Evolutionary conservation across 2,113 vertebrate genomes (phyloP).

Genomic region (Tenebrosternarchus preto): DNA sequence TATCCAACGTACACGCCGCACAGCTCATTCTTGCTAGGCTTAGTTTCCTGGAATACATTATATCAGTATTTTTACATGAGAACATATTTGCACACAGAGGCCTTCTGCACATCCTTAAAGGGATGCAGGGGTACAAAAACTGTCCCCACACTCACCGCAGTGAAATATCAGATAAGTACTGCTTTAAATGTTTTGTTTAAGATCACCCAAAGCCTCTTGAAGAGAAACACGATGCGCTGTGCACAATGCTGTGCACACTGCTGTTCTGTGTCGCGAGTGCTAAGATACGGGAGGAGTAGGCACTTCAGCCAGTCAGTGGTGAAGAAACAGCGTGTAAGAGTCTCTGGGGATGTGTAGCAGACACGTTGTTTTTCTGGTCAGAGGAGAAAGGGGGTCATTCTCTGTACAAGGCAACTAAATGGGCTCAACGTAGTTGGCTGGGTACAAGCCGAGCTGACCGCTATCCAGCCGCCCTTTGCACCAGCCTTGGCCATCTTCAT

Average conservation of each 20-base stretch:
- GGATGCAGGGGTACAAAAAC: conserved; percentile 55
- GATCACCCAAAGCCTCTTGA: not conserved
- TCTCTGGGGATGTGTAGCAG: conserved; percentile 69
- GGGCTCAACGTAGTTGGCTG: conserved; percentile 92
- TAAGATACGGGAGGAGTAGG: conserved; percentile 38
- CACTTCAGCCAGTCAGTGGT: conserved; percentile 56
- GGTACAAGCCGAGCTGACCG: conserved; percentile 91
- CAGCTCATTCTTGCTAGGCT: conserved; percentile 65
- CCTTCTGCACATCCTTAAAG: conserved; percentile 59
- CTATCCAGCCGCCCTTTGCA: conserved; percentile 94
- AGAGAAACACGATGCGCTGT: conserved; percentile 56
- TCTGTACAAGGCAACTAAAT: conserved; percentile 72
- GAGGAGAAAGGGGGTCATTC: conserved; percentile 34
- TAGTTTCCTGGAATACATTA: conserved; percentile 61
- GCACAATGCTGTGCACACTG: conserved; percentile 66
- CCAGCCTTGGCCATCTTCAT: conserved; percentile 97
- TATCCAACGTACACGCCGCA: conserved; percentile 66
- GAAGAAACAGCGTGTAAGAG: conserved; percentile 60
- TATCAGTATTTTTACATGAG: conserved; percentile 55
- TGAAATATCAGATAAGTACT: conserved; percentile 24
- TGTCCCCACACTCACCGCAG: conserved; percentile 44
- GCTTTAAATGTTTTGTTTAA: conserved; percentile 36
- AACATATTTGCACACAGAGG: conserved; percentile 56
- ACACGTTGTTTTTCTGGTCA: conserved; percentile 59
- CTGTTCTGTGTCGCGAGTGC: conserved; percentile 50